phyloP scores from a whole-genome alignment of 1,140 invertebrate species.

The Hylyphantes graminicola region DNA sequence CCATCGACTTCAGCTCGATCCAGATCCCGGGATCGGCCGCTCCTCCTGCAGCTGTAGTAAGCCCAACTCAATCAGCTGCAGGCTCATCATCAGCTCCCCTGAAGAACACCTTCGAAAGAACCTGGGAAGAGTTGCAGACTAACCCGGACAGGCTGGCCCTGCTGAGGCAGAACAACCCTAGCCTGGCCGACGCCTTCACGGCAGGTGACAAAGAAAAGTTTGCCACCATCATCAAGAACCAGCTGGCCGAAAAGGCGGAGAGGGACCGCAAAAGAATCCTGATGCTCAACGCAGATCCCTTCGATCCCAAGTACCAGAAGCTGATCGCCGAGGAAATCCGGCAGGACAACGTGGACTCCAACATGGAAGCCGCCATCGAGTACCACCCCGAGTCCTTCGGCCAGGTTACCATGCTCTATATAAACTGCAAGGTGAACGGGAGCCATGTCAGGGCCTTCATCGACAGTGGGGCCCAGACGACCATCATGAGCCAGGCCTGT shows the following conservation, averaged over 20 bases:
- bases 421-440: slow-evolving; percentile 95
- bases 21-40: not conserved
- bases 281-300: slow-evolving; percentile 93
- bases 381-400: slow-evolving; percentile 98
- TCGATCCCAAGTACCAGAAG: slow-evolving; percentile 92
- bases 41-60: slow-evolving; percentile 24
- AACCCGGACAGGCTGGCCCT: slow-evolving; percentile 91
- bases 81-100: slow-evolving; percentile 63
- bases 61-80: not conserved
- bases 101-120: slow-evolving; percentile 84
- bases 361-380: slow-evolving; percentile 99
- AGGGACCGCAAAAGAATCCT: slow-evolving; percentile 83
- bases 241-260: slow-evolving; percentile 81
- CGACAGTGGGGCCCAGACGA: slow-evolving; percentile 95
- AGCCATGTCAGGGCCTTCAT: slow-evolving; percentile 97
- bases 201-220: slow-evolving; percentile 87
- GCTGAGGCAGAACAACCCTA: slow-evolving; percentile 93
- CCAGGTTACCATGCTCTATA: slow-evolving; percentile 96
- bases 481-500: slow-evolving; percentile 92
- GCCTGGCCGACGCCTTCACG: slow-evolving; percentile 88
- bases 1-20: too few species aligned
- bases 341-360: slow-evolving; percentile 96
- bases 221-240: slow-evolving; percentile 80
- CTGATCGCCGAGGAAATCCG: slow-evolving; percentile 95
- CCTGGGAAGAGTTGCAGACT: slow-evolving; percentile 89